Conservation (phyloP, 2,113 vertebrate genomes). For the Sclerurus mexicanus region DNA sequence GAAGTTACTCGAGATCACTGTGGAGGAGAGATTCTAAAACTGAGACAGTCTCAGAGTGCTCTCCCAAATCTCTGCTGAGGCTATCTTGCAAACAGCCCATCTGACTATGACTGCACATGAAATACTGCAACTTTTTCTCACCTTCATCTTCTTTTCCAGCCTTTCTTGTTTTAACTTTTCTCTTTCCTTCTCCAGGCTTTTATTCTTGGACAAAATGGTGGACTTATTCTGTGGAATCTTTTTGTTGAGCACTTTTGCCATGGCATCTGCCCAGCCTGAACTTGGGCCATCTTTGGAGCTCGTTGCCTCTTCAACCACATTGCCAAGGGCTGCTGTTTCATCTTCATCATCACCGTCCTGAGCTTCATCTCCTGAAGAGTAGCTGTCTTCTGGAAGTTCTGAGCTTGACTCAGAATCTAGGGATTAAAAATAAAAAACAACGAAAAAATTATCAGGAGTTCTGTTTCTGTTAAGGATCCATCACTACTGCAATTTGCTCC, state of each 20-base stretch:
- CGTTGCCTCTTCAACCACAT: background rate
- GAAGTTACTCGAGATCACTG: background rate
- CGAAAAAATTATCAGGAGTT: background rate
- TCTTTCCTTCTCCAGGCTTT: conserved; percentile 81
- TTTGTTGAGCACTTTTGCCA: conserved; percentile 92
- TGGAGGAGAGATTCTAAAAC: background rate
- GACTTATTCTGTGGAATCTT: conserved; percentile 75
- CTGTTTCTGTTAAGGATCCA: background rate
- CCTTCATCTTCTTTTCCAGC: conserved; percentile 82
- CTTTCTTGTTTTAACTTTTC: conserved; percentile 76
- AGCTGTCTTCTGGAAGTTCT: conserved; percentile 35
- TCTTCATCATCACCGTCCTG: conserved; percentile 70
- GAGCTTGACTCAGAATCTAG: conserved; percentile 54
- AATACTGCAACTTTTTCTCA: conserved; percentile 39
- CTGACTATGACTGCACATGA: background rate
- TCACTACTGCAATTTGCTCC: background rate
- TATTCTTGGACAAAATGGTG: conserved; percentile 87
- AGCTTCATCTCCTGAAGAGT: conserved; percentile 58
- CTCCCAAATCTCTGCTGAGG: background rate
- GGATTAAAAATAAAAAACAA: background rate
- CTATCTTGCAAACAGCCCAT: background rate
- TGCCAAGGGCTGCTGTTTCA: background rate
- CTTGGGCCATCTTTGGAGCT: conserved; percentile 54
- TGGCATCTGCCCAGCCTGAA: conserved; percentile 91
- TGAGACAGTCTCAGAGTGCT: background rate